These are phyloP conservation scores for Megastigmus dorsalis DNA, from an alignment of 2,888 invertebrate genomes.

Conservation along the genomic window DNA sequence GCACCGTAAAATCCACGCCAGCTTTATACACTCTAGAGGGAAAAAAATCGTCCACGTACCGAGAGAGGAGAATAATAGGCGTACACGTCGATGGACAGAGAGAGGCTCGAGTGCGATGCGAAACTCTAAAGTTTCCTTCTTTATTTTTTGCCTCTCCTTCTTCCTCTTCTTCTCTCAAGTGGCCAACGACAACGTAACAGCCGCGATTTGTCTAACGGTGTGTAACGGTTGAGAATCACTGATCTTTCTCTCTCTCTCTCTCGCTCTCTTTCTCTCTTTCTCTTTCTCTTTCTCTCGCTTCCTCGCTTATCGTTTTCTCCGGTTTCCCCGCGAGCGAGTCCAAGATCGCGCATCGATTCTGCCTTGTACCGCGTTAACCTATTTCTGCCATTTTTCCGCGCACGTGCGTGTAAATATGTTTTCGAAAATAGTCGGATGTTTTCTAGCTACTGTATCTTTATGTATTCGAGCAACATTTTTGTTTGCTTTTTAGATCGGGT, in stretches of 20 bases:
- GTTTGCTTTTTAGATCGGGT: no score
- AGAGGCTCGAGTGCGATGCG: neutral
- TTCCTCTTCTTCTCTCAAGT: neutral
- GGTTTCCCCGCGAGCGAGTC: neutral
- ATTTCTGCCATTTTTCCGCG: neutral
- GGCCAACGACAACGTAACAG: neutral
- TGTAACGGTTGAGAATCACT: slow-evolving; percentile 24
- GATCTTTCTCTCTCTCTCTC: neutral
- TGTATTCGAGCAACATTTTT: no score
- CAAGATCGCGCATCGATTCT: slow-evolving; percentile 9
- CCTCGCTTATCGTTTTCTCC: neutral
- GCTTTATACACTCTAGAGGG: neutral
- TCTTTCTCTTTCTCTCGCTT: neutral
- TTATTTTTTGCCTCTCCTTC: neutral
- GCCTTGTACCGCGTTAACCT: slow-evolving; percentile 13
- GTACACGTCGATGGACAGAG: no score
- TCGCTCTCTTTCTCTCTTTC: neutral
- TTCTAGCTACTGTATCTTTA: no score
- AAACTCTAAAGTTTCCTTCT: neutral
- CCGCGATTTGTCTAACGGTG: slow-evolving; percentile 31
- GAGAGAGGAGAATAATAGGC: neutral
- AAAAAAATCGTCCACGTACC: slow-evolving; percentile 10
- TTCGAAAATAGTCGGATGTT: neutral
- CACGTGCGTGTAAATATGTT: neutral
- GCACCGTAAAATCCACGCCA: neutral